Base-by-base conservation (phyloP, 1,140 invertebrate species). In the Drosophila pectinifera region DNA sequence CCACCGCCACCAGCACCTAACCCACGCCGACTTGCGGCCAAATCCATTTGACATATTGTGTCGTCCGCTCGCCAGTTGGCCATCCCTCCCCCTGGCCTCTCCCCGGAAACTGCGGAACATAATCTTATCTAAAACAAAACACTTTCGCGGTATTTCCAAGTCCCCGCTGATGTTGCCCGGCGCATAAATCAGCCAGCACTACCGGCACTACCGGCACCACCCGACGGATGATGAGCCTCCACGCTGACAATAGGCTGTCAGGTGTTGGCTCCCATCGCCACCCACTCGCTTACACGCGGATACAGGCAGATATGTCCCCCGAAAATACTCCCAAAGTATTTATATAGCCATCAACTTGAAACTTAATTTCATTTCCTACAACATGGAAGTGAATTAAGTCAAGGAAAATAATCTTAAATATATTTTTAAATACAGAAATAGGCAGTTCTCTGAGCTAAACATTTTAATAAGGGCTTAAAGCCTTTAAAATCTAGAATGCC, bases 61-160 rank as follows among this genome's bases (percentile, higher is more conserved):
- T 58, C 49, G 72, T 74, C 36, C 67, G 53, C 55, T 57, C 18
- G 42, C 24, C 31, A 43, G 38, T 51, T 24, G 26, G 34, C 36
- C 24, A 6, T 49, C 22, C 16, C 43, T 26, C n/a, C 34, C n/a
- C 49, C 28, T 56, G 13, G 42, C 10, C 28, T 58, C 7, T 18
- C 48, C 48, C 3, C 10, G 45, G 39, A 34, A 57, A 34, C 49
- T 73, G 22, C 55, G 57, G 41, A 51, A 49, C 78, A 78, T 81
- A 86, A 86, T 86, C 78, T 86, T 80, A 86, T 86, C 83, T 86
- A 76, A 88, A 83, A 83, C 83, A 83, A 86, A 86, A 86, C 72
- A 88, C 83, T 86, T 83, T 84, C 69, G 45, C 51, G 36, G 57
- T 55, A 62, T 74, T 75, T 64, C 42, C 74, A 55, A 41, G 62